Base-by-base conservation (phyloP, 2,797 vertebrate species). In the Alauda arvensis region DNA sequence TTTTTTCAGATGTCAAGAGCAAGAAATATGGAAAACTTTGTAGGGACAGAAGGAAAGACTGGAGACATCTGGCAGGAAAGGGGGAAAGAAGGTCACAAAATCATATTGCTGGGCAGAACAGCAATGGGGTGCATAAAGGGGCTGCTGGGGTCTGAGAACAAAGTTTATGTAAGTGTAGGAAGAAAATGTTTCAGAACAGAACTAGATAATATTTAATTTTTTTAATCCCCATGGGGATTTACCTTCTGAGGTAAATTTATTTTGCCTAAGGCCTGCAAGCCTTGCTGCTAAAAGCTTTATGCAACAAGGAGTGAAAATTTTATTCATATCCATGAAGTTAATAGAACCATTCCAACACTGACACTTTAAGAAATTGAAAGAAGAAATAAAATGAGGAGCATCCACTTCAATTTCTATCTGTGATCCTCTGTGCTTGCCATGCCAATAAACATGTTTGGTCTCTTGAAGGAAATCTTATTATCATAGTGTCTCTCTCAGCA, bases 71-170 rank as follows among this genome's bases (percentile, higher is more conserved):
- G 31, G 29, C 39, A 39, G 7, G 12, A 67, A 69, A 79, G 14
- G 10, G 16, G 13, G 8, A 42, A 72, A 70, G 20, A 77, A 33
- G 25, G 18, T 10, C 19, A 49, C 63, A 48, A 55, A 81, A 68
- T 51, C 37, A 4, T 43, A 21, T 24, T 69, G 19, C 66, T 31
- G 33, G 29, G 18, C 39, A 74, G 34, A 90, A 46, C 17, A 71
- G n/a, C 7, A 1, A 28, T 5, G 8, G 23, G 10, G 9, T 18
- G 10, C 1, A 1, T 31, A 40, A 60, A 60, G 14, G 19, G 5
- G 19, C 62, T 67, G 31, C 51, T 46, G 37, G 55, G 42, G 80
- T 20, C n/a, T 20, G 65, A n/a, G 8, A 60, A 29, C 11, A 6
- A 16, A 16, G 21, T 65, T 68, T 59, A 28, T 29, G 14, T 53